Base-by-base conservation (phyloP, 2,797 vertebrate genomes). In the Paramormyrops hopkinsi region DNA sequence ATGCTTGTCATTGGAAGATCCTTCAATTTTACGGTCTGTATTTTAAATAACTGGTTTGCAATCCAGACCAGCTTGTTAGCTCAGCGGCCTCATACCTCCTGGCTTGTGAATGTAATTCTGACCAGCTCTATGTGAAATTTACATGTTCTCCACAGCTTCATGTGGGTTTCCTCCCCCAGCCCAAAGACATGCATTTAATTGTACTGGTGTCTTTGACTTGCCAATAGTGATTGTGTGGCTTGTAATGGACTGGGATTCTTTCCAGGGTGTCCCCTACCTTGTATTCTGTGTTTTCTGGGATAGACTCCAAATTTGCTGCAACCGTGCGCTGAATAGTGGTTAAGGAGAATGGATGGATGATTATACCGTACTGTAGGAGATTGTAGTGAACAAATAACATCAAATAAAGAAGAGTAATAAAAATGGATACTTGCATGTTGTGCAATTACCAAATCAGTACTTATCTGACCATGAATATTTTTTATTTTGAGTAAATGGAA, bases 271-370 rank as follows among this genome's bases (percentile, higher is more conserved):
- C 91, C 88, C 86, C 56, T 46, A 84, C 37, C 44, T 62, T 85
- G 54, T 88, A 22, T 41, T 62, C 33, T 41, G 25, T 37, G 37
- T 41, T 79, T 79, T 44, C 73, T 19, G 37, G 73, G 37, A 79
- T 19, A 44, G 73, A 79, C 37, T 44, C 73, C 73, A 79, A n/a
- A 37, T 37, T 44, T 79, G 14, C 33, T 44, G 73, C 37, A 79
- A 44, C 73, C 37, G 5, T 44, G 37, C 7, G 5, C 73, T 79
- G 73, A 79, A 79, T 41, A 79, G 46, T 88, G 89, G 17, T 90
- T 91, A 92, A 93, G 92, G 94, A 93, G 93, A 95, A 50, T 84
- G 82, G 19, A 25, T 22, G n/a, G 46, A 25, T 48, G 82, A 50
- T 84, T 22, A 50, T 50, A 84, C n/a, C 12, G 9, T 50, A 50